These are phyloP conservation scores for Hoplostethus atlanticus DNA, from an alignment of 2,797 vertebrate genomes.

Conservation along the genomic window DNA sequence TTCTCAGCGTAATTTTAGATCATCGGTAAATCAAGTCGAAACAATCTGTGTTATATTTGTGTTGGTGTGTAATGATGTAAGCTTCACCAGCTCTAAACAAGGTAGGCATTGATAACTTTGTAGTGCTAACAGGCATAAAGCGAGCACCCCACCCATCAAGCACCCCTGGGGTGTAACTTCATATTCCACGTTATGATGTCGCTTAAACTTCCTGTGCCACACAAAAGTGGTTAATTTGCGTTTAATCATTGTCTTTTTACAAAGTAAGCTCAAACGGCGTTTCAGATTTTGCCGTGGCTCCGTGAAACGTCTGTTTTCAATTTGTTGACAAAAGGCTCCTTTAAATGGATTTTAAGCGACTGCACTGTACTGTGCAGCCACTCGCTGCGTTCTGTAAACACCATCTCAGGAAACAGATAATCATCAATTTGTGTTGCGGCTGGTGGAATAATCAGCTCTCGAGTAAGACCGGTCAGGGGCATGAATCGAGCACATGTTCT, in stretches of 20 bases:
- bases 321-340: slow-evolving; percentile 55
- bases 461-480: slow-evolving; percentile 5
- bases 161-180: slow-evolving; percentile 6
- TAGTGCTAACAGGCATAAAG: not conserved
- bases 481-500: not conserved
- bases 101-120: slow-evolving; percentile 5
- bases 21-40: not conserved
- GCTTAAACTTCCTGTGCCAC: slow-evolving; percentile 9
- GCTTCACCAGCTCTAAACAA: not conserved
- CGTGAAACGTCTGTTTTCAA: slow-evolving; percentile 66
- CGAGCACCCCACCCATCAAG: not conserved
- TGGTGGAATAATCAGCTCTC: slow-evolving; percentile 19
- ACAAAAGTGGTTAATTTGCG: slow-evolving; percentile 41
- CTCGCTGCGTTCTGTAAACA: slow-evolving; percentile 39
- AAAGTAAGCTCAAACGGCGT: slow-evolving; percentile 12
- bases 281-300: slow-evolving; percentile 33
- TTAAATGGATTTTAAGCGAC: slow-evolving; percentile 39
- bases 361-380: slow-evolving; percentile 25
- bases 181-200: slow-evolving; percentile 16
- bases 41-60: not conserved
- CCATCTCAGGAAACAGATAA: slow-evolving; percentile 39
- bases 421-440: slow-evolving; percentile 46
- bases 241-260: slow-evolving; percentile 41
- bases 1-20: not conserved
- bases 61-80: not conserved